These are phyloP conservation scores for Serripes groenlandicus DNA, from an alignment of 2,888 invertebrate species.

Conservation along the genomic window DNA sequence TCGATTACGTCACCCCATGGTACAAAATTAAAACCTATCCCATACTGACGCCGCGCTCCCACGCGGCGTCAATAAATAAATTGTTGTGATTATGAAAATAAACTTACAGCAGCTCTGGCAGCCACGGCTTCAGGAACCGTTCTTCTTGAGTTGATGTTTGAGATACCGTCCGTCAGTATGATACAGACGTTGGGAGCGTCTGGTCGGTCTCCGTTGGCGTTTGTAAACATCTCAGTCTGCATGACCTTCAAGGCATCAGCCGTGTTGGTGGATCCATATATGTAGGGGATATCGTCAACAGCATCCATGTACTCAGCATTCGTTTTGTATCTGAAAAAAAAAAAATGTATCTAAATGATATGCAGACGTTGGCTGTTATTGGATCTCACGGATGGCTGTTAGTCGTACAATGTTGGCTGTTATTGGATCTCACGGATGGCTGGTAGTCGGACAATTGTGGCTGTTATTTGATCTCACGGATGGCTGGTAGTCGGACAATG, in stretches of 20 bases:
- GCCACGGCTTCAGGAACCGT: constrained; percentile 78
- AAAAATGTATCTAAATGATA: neutral
- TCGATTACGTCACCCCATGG: too few relatives aligned
- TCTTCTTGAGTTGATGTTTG: constrained; percentile 80
- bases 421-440: too few relatives aligned
- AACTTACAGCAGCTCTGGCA: constrained; percentile 33
- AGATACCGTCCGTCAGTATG: constrained; percentile 82
- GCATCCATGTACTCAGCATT: constrained; percentile 69
- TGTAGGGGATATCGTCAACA: constrained; percentile 76
- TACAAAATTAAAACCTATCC: too few relatives aligned
- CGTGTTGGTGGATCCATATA: constrained; percentile 81
- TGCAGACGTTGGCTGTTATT: too few relatives aligned
- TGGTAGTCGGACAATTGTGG: too few relatives aligned
- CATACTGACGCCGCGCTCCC: too few relatives aligned
- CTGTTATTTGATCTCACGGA: too few relatives aligned
- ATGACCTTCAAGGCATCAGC: constrained; percentile 74
- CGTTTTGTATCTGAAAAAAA: constrained; percentile 35
- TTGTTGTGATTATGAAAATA: too few relatives aligned
- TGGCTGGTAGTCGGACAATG: too few relatives aligned
- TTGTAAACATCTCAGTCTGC: constrained; percentile 76
- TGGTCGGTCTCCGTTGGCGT: constrained; percentile 77
- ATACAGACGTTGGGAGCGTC: constrained; percentile 78
- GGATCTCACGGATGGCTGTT: too few relatives aligned
- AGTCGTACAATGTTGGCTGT: too few relatives aligned
- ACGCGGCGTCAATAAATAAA: too few relatives aligned